These are phyloP conservation scores for Tipula unca DNA, from an alignment of 2,888 invertebrate genomes.

Conservation along the genomic window DNA sequence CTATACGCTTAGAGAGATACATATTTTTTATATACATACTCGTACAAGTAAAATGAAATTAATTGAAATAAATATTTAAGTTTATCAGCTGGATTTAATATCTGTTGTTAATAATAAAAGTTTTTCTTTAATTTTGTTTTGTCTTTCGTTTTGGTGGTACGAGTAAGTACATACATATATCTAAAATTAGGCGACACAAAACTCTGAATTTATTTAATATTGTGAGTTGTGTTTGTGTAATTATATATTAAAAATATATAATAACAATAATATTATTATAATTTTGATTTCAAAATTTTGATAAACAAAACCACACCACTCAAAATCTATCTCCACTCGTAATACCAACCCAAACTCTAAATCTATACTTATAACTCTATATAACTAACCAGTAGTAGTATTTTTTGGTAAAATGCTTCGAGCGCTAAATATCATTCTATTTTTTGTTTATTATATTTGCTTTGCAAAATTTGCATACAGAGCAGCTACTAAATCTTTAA, in stretches of 20 bases:
- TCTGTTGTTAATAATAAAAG: not conserved
- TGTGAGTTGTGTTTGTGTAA: not conserved
- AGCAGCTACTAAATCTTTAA: not conserved
- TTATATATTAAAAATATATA: not conserved
- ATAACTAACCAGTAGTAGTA: not conserved
- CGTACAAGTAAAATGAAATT: not conserved
- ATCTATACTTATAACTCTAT: not conserved
- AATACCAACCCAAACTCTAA: not conserved
- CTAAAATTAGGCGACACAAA: not conserved
- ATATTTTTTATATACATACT: not conserved
- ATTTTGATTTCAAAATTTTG: not conserved
- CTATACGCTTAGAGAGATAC: not conserved
- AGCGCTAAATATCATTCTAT: not conserved
- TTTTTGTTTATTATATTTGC: not conserved
- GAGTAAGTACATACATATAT: not conserved
- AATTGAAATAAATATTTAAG: not conserved
- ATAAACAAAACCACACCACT: not conserved
- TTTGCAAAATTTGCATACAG: not conserved
- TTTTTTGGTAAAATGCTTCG: not conserved
- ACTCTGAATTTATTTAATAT: not conserved
- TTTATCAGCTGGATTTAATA: conserved; percentile 8
- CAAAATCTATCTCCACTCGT: not conserved
- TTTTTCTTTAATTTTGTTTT: not conserved
- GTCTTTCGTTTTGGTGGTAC: not conserved
- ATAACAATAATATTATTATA: not conserved